Evolutionary conservation across 2,888 invertebrate species (phyloP), one percentile per base, ranked within the genome.

Genomic region (Microctonus brassicae): DNA sequence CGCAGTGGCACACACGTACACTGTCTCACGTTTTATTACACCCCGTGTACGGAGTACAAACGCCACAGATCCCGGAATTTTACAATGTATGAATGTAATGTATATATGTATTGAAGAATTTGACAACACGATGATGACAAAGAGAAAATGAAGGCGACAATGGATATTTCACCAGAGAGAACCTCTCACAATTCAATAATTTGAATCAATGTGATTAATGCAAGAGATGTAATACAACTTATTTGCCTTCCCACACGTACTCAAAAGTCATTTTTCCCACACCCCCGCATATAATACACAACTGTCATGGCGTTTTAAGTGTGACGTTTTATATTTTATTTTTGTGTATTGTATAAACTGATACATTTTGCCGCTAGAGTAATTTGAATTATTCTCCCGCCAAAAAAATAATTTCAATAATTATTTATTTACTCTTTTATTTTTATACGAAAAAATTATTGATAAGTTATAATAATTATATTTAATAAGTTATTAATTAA

Each of bases 11-110:
- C 65, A 33, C 39, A 42, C 61, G 53, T 33, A 62, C 62, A 66
- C 53, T 42, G 39, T 47, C 42, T 26, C 57, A 29, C 42, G n/a
- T n/a, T n/a, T 34, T 17, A 62, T 20, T 29, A 72, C 42, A 39
- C 33, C 57, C 72, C 67, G 72, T 62, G 67, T 42, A 33, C 26
- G 55, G 47, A 72, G 67, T 47, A n/a, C 10, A 72, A 72, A 42
- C 33, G 72, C 63, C 53, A 58, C 57, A 39, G 52, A 66, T 47
- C 62, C 62, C 67, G 72, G 72, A 72, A 58, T 17, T 17, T n/a
- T 47, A 47, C 17, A 5, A 7, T 29, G 4, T 29, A 29, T 5
- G 4, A 29, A n/a, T n/a, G n/a, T n/a, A n/a, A n/a, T n/a, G n/a
- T n/a, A n/a, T n/a, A n/a, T n/a, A n/a, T 57, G n/a, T 33, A 58